phyloP scores from a whole-genome alignment of 2,888 invertebrate genomes.

The Agrenia bidenticulata region DNA sequence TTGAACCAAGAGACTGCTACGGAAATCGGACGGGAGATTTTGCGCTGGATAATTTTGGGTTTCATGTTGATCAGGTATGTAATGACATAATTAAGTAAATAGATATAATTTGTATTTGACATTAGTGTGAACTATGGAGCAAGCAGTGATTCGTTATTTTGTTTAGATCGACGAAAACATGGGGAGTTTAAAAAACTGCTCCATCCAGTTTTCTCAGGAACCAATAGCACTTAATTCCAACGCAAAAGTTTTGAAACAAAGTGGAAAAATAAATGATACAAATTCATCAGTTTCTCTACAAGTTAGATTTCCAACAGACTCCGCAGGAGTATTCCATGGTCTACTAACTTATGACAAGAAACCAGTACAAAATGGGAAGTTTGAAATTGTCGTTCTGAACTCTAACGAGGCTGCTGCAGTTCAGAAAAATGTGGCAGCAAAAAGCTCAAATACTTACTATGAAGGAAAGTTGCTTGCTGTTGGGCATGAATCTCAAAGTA shows the following conservation, averaged over 20 bases:
- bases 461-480: conserved; percentile 74
- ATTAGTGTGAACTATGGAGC: too few species aligned
- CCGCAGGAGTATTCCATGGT: conserved; percentile 47
- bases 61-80: conserved; percentile 49
- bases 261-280: background rate
- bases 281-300: conserved; percentile 32
- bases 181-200: conserved; percentile 41
- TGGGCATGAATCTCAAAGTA: conserved; percentile 62
- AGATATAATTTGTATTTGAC: too few species aligned
- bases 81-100: too few species aligned
- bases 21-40: conserved; percentile 71
- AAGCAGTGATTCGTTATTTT: too few species aligned
- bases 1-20: conserved; percentile 89
- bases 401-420: conserved; percentile 75
- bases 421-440: conserved; percentile 80
- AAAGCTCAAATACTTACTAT: conserved; percentile 82
- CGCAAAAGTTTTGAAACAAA: background rate
- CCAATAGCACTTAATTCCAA: background rate
- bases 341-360: conserved; percentile 49
- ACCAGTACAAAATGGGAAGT: conserved; percentile 51
- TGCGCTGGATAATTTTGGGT: conserved; percentile 47
- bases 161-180: conserved; percentile 25
- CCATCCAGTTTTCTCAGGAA: conserved; percentile 50
- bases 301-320: conserved; percentile 41
- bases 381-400: conserved; percentile 50